A percentile compares a stretch with the other conserved stretches of the same genome.
Evolutionary conservation across 2,113 vertebrate species (phyloP).

Genomic region (Spea multiplicata): DNA sequence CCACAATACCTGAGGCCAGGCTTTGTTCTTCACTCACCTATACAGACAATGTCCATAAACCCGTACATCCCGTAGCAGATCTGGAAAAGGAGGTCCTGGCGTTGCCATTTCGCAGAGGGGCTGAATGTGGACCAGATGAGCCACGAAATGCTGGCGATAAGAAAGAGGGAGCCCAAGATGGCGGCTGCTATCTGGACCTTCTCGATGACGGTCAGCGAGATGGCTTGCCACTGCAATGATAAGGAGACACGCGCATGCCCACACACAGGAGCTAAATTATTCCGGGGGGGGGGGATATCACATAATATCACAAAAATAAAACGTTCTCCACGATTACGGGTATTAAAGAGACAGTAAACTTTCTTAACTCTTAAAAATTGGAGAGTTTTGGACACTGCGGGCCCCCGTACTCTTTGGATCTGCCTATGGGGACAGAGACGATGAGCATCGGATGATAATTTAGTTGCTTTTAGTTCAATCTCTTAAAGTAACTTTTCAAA

Average conservation of each 20-base stretch:
- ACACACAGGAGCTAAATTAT: background rate
- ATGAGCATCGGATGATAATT: too few relatives aligned
- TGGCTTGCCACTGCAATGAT: slow-evolving; percentile 89
- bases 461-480: too few relatives aligned
- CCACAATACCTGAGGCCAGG: too few relatives aligned
- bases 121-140: slow-evolving; percentile 98
- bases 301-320: too few relatives aligned
- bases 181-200: slow-evolving; percentile 97
- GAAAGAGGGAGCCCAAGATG: slow-evolving; percentile 95
- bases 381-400: too few relatives aligned
- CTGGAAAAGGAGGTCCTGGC: slow-evolving; percentile 98
- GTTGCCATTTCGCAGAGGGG: slow-evolving; percentile 96
- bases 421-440: too few relatives aligned
- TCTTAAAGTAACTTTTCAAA: too few relatives aligned
- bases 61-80: slow-evolving; percentile 99
- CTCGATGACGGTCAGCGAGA: slow-evolving; percentile 98
- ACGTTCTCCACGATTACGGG: too few relatives aligned
- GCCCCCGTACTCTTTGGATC: too few relatives aligned
- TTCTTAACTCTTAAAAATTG: too few relatives aligned
- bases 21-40: slow-evolving; percentile 73
- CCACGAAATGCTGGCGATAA: slow-evolving; percentile 98
- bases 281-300: background rate
- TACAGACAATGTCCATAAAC: slow-evolving; percentile 99
- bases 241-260: background rate
- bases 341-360: too few relatives aligned